A percentile compares a stretch with the other conserved stretches of the same genome.
Evolutionary conservation across 2,797 vertebrate genomes (phyloP).

Genomic region (Sebastolobus altivelis): DNA sequence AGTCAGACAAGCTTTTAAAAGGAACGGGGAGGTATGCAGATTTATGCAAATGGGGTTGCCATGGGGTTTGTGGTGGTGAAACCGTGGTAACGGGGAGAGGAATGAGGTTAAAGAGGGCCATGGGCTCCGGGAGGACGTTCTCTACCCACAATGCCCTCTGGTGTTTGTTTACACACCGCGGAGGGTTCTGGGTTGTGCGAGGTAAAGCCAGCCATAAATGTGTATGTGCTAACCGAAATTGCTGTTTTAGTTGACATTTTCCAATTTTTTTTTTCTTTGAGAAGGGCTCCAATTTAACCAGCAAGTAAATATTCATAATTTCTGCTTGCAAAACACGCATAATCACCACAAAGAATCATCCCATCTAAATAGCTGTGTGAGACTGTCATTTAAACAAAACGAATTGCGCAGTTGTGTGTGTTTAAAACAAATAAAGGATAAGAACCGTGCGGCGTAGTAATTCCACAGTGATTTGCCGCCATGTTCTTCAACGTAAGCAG

Average conservation of each 20-base stretch:
- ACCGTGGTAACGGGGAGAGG: conserved; percentile 74
- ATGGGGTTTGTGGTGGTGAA: conserved; percentile 67
- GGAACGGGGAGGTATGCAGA: conserved; percentile 68
- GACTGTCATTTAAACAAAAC: conserved; percentile 12
- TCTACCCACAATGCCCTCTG: conserved; percentile 75
- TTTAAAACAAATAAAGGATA: conserved; percentile 16
- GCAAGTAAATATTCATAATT: conserved; percentile 40
- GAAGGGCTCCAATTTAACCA: background rate
- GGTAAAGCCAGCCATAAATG: conserved; percentile 51
- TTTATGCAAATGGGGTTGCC: conserved; percentile 78
- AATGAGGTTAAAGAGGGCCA: conserved; percentile 78
- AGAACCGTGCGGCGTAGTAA: background rate
- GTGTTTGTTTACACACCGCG: conserved; percentile 76
- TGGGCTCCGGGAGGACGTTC: conserved; percentile 58
- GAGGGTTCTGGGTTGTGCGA: conserved; percentile 60
- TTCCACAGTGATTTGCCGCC: conserved; percentile 19
- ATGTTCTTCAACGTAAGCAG: conserved; percentile 7
- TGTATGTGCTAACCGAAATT: conserved; percentile 21
- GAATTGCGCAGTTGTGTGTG: conserved; percentile 8
- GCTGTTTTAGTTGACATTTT: conserved; percentile 18
- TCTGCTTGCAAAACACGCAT: conserved; percentile 4
- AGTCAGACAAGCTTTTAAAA: conserved; percentile 68
- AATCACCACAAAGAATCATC: conserved; percentile 30
- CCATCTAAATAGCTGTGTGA: conserved; percentile 12
- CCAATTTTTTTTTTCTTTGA: conserved; percentile 9